Percentiles rank a stretch among this genome's conserved stretches.
phyloP scores from a whole-genome alignment of 2,797 vertebrate genomes.

The Distichodus sexfasciatus region DNA sequence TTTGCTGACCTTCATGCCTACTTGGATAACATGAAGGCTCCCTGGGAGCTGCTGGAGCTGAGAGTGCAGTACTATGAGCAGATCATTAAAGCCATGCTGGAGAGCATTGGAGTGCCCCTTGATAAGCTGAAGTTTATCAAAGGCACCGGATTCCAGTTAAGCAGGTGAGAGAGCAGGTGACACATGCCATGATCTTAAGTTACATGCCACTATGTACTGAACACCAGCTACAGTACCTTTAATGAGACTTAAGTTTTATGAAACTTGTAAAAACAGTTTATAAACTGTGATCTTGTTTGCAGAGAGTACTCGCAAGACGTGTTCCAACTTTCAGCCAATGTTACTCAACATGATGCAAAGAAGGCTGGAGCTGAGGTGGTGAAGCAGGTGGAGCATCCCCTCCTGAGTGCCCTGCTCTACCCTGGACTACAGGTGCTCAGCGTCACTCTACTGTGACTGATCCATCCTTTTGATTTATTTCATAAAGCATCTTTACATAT shows the following conservation, averaged over 20 bases:
- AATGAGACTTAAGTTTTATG: no score
- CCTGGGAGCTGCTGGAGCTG: conserved; percentile 94
- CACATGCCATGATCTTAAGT: no score
- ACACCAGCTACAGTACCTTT: no score
- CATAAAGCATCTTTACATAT: neutral
- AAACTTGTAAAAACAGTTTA: no score
- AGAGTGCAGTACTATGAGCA: conserved; percentile 90
- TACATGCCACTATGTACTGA: no score
- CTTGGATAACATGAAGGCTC: conserved; percentile 98
- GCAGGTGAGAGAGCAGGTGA: conserved; percentile 80
- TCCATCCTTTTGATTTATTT: neutral
- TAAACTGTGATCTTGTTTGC: no score
- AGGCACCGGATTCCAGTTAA: conserved; percentile 93
- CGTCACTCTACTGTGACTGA: neutral
- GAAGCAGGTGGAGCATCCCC: conserved; percentile 95
- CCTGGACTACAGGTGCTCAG: conserved; percentile 88
- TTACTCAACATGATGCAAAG: conserved; percentile 96
- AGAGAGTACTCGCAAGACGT: conserved; percentile 96
- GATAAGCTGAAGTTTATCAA: conserved; percentile 90
- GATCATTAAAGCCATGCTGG: conserved; percentile 94
- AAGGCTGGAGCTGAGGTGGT: conserved; percentile 98
- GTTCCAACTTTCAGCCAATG: conserved; percentile 89
- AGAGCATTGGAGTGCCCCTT: conserved; percentile 91
- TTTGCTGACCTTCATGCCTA: conserved; percentile 95
- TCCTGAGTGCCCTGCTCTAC: conserved; percentile 94